Evolutionary conservation across 1,140 invertebrate genomes (phyloP).

Genomic region (Samia ricini): DNA sequence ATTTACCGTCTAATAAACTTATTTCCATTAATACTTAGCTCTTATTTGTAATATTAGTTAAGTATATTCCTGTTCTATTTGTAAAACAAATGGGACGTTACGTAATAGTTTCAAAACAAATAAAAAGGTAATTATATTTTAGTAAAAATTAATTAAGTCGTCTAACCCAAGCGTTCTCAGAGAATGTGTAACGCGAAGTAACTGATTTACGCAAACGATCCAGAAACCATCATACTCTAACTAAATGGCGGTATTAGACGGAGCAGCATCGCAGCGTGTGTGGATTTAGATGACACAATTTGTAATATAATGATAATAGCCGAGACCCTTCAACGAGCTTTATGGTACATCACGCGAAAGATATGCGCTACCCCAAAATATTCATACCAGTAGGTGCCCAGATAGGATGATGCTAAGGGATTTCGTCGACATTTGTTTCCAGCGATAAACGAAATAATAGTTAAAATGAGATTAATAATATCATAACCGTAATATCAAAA

Average conservation of each 20-base stretch:
- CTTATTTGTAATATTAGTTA: no score
- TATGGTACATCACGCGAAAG: conserved; percentile 4
- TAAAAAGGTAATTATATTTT: no score
- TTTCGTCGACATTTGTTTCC: background rate
- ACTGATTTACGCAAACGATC: no score
- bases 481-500: no score
- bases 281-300: conserved; percentile 18
- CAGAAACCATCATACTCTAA: background rate
- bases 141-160: background rate
- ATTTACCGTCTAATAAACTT: no score
- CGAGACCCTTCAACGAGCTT: conserved; percentile 12
- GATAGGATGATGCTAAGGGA: conserved; percentile 3
- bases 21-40: no score
- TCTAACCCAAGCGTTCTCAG: background rate
- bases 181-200: no score
- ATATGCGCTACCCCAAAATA: conserved; percentile 12
- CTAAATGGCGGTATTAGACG: background rate
- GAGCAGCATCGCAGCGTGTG: background rate
- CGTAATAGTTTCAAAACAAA: no score
- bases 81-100: no score
- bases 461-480: no score
- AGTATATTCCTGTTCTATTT: no score
- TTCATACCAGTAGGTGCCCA: conserved; percentile 12
- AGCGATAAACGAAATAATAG: no score
- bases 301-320: conserved; percentile 23